Base-by-base conservation (phyloP, 2,888 invertebrate genomes). In the Eupithecia inturbata region DNA sequence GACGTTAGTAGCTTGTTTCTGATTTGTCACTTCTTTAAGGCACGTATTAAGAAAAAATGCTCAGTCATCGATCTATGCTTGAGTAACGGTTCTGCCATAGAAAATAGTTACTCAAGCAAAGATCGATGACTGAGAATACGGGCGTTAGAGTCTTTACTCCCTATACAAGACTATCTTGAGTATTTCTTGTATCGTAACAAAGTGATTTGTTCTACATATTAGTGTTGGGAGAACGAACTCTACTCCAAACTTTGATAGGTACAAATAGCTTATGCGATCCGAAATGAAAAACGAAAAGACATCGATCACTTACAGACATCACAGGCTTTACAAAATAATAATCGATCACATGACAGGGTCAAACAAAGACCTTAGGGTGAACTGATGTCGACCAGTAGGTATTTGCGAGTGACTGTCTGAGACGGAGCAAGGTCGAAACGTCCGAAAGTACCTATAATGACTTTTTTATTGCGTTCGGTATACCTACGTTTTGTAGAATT, bases 381-480 rank as follows among this genome's bases (percentile, higher is more conserved):
- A 60, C 71, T 78, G 71, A 76, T 71, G 72, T 68, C 72, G 73
- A 69, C 41, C 31, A 49, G 73, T 77, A 76, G 73, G 76, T 76
- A 72, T 72, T 72, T 70, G 64, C 73, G 45, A 77, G 80, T 79
- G 80, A 80, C 77, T 74, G 76, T 81, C 84, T 85, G 83, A 87
- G 87, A 86, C 85, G 87, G 79, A 72, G 80, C 88, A 89, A 89
- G 89, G 89, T 85, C 86, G 83, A 78, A 75, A 76, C 77, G 79
- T 84, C 86, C 82, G 80, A 86, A 88, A 89, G 87, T 86, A 85
- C 85, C 84, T 84, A 82, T 85, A 88, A 85, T 83, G 85, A 85
- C 81, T 85, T 88, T 86, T 86, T 85, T 82, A 82, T 83, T 84
- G 85, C 79, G 88, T 88, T 88, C 79, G 84, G 84, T 81, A 84